Evolutionary conservation across 2,888 invertebrate genomes (phyloP).

Genomic region (Dolichopus griseipennis): DNA sequence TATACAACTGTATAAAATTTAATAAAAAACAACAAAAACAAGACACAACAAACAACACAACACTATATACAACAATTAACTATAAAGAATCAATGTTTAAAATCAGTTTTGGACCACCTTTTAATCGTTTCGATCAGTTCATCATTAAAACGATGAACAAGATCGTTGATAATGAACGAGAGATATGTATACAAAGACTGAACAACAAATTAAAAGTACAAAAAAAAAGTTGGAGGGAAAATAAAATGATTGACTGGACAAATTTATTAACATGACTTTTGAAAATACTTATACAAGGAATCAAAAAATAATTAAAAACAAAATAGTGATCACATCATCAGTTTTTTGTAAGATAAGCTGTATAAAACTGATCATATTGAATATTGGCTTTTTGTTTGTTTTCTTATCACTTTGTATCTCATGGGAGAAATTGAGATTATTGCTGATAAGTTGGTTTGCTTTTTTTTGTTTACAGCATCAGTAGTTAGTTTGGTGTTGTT

Average conservation of each 20-base stretch:
- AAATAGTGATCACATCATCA: no score
- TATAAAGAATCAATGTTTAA: background rate
- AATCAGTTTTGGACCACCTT: slow-evolving; percentile 1
- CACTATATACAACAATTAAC: background rate
- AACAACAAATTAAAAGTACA: no score
- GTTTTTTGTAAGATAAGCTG: no score
- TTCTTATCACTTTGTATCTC: no score
- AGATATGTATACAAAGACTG: no score
- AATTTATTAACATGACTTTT: slow-evolving; percentile 4
- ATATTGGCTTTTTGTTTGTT: no score
- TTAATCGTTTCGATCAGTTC: background rate
- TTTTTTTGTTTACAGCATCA: no score
- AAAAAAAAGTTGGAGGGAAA: background rate
- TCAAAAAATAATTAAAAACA: background rate
- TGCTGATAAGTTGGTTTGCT: no score
- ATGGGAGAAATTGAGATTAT: no score
- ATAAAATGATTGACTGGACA: slow-evolving; percentile 1
- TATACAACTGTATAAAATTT: background rate
- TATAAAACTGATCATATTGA: no score
- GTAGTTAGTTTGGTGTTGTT: no score
- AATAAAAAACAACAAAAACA: no score
- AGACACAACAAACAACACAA: background rate
- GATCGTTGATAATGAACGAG: background rate
- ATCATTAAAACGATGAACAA: background rate
- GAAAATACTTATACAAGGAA: background rate